phyloP scores from a whole-genome alignment of 1,140 invertebrate species.

The Yoshiicerus persimilis region DNA sequence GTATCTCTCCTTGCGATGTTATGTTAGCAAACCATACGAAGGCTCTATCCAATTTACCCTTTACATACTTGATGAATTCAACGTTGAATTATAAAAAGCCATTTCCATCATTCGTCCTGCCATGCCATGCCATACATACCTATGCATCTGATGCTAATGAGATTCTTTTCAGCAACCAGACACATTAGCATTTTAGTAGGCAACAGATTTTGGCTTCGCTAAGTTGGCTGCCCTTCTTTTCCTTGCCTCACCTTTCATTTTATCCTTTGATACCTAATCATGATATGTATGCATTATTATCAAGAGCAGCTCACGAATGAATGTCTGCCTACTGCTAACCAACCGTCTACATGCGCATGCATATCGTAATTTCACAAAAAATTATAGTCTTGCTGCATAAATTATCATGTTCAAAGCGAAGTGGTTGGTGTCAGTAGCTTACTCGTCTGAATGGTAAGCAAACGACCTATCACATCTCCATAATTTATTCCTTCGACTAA shows the following conservation, averaged over 20 bases:
- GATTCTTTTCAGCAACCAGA: conserved; percentile 13
- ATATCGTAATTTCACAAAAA: conserved; percentile 2
- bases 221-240: not conserved
- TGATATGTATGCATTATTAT: not conserved
- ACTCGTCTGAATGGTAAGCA: not conserved
- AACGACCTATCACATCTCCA: not conserved
- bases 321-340: not conserved
- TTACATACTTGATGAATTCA: not conserved
- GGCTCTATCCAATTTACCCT: conserved; percentile 21
- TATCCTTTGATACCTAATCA: conserved; percentile 16
- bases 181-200: conserved; percentile 1
- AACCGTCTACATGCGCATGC: conserved; percentile 9
- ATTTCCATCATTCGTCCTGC: conserved; percentile 14
- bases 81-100: not conserved
- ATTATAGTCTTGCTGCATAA: not conserved
- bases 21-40: not conserved
- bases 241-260: not conserved
- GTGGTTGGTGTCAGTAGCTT: not conserved
- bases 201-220: not conserved
- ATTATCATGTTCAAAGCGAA: not conserved
- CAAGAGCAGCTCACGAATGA: not conserved
- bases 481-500: not conserved
- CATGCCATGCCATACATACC: not conserved
- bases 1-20: not conserved
- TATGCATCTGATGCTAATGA: conserved; percentile 13